Base-by-base conservation (phyloP, 2,797 vertebrate genomes). In the Thalassophryne amazonica region DNA sequence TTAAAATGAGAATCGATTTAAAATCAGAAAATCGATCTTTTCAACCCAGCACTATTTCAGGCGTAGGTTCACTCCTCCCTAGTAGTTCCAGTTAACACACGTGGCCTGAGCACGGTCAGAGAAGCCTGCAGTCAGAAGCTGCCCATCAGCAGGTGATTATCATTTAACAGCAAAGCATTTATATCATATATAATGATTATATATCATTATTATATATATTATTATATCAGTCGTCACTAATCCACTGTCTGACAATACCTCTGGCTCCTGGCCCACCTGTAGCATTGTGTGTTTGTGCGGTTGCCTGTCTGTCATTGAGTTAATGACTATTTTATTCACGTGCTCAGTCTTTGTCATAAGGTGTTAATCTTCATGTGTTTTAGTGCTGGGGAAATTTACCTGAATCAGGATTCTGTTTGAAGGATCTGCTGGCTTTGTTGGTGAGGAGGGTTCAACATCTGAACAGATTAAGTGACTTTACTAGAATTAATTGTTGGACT, bases 301-400 rank as follows among this genome's bases (percentile, higher is more conserved):
- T 38, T 45, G 36, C 47, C 25, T 17, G n/a, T 42, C 39, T 71
- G 64, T 81, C 73, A 77, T 78, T 72, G 49, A 62, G 56, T 73
- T 78, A 76, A 86, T 74, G 13, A 46, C 60, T 74, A 54, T 79
- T 78, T 49, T 58, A 42, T 73, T 76, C 25, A 64, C 69, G 73
- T 56, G 69, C 36, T 7, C 9, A 43, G 62, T 59, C 73, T 73
- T 68, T 66, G 70, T 81, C 42, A 52, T 21, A 60, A 59, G 47
- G 62, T 62, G 56, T 74, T 61, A 30, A 56, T 61, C 45, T 58
- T 53, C n/a, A n/a, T 62, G 38, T 55, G 31, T 63, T 62, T 48
- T 43, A 50, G 43, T 51, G 35, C 16, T 22, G 16, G n/a, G 46
- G 36, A 47, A 51, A 68, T 73, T 73, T 60, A 54, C 52, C 55